These are phyloP conservation scores for Zaprionus vittiger DNA, from an alignment of 1,140 invertebrate genomes.

Conservation along the genomic window DNA sequence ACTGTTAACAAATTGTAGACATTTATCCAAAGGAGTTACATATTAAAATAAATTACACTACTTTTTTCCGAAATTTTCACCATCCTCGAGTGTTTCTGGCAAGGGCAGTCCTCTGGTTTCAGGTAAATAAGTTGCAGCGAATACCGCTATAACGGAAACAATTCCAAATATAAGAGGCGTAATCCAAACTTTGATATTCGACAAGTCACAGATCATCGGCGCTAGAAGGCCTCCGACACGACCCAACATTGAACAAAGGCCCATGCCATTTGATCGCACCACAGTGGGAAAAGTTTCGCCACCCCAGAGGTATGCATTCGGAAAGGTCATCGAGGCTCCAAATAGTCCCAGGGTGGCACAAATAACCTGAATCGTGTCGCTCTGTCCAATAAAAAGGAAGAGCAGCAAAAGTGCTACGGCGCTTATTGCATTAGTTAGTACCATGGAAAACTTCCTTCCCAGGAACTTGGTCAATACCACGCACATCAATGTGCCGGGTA, in stretches of 20 bases:
- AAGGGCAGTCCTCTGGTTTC: constrained; percentile 90
- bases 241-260: constrained; percentile 86
- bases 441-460: constrained; percentile 88
- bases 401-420: constrained; percentile 88
- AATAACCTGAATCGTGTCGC: constrained; percentile 8
- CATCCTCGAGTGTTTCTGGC: constrained; percentile 92
- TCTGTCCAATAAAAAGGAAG: constrained; percentile 84
- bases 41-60: too few relatives aligned
- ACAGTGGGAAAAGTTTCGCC: constrained; percentile 87
- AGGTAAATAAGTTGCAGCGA: constrained; percentile 88
- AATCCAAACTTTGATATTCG: constrained; percentile 84
- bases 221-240: constrained; percentile 86
- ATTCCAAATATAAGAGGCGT: constrained; percentile 89
- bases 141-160: constrained; percentile 87
- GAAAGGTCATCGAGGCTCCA: constrained; percentile 85
- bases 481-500: constrained; percentile 89
- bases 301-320: constrained; percentile 86
- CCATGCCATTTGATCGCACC: constrained; percentile 86
- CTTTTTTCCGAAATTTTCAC: constrained; percentile 88
- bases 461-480: constrained; percentile 88
- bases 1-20: too few relatives aligned
- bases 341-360: constrained; percentile 68
- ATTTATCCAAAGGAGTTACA: too few relatives aligned
- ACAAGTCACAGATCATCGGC: constrained; percentile 85
- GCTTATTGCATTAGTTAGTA: constrained; percentile 87